A percentile compares a stretch with the other conserved stretches of the same genome.
Conservation (phyloP, 2,113 vertebrate genomes). For the Syrrhaptes paradoxus region DNA sequence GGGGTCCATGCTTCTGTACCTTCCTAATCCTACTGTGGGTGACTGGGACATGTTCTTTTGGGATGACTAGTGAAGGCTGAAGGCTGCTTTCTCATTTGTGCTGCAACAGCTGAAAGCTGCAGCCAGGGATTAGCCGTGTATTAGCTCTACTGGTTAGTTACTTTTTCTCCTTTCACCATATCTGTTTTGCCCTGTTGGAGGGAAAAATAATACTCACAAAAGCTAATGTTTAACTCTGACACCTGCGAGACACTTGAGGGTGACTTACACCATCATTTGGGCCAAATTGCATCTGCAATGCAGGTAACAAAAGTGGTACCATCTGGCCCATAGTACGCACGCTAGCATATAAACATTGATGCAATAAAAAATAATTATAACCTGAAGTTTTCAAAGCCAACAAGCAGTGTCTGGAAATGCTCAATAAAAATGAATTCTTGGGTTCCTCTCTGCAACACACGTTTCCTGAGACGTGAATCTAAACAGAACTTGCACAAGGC, state of each 20-base stretch:
- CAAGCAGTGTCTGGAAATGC: neutral
- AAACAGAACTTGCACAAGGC: accelerated
- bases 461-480: neutral
- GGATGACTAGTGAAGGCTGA: slow-evolving; percentile 30
- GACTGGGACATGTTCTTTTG: neutral
- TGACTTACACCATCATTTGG: slow-evolving; percentile 46
- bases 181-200: neutral
- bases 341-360: slow-evolving; percentile 27
- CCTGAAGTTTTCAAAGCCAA: neutral
- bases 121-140: slow-evolving; percentile 11
- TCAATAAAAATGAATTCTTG: neutral
- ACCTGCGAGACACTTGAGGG: neutral
- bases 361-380: slow-evolving; percentile 26
- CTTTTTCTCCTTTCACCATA: neutral
- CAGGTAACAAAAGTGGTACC: slow-evolving; percentile 45
- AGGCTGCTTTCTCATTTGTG: neutral
- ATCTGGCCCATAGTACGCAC: neutral
- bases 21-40: neutral
- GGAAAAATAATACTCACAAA: neutral
- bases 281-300: slow-evolving; percentile 55
- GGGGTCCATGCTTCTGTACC: neutral
- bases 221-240: neutral
- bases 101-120: neutral
- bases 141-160: neutral
- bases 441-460: neutral